Base-by-base conservation (phyloP, 2,888 invertebrate genomes). In the Lydus trimaculatus region DNA sequence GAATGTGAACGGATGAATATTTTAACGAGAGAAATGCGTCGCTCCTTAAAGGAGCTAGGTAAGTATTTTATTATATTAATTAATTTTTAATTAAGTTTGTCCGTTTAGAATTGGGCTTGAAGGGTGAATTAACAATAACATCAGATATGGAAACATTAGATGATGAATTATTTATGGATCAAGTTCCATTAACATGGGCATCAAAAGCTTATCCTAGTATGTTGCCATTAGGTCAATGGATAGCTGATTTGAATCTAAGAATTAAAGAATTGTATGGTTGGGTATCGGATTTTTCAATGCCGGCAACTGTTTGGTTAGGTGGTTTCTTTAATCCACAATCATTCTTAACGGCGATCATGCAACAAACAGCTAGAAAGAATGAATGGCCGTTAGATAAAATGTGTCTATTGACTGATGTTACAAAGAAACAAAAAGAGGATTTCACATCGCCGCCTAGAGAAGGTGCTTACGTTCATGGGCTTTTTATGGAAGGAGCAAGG, bases 321-420 rank as follows among this genome's bases (percentile, higher is more conserved):
- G 98, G 97, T 8, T 96, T 98, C 85, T 98, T 98, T 87, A 98
- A 98, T 86, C 98, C 98, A 0, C 98, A 98, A 85, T 97, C 97
- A 11, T 96, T 98, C 85, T 87, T 98, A 36, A 98, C 98, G 0
- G 98, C 98, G 39, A 97, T 98, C 81, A 97, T 98, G 97, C 98
- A 98, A 86, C 96, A 96, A 85, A 97, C 97, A 64, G 97, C 98
- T 0, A 89, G 97, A 60, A 97, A 94, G 86, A 97, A 97, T 84
- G 97, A 97, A 84, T 96, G 97, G 94, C 97, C 98, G 0, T 87
- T 98, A 70, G 97, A 98, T 86, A 94, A 96, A 84, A 97, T 98
- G 97, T 96, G 95, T 81, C 89, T 98, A 58, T 93, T 95, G 84
- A 97, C 96, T 80, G 98, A 98, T 82, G 97, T 98, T 36, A 97